A percentile compares a stretch with the other conserved stretches of the same genome.
These are phyloP conservation scores for Calephelis perditalis DNA, from an alignment of 2,888 invertebrate genomes.

Conservation along the genomic window DNA sequence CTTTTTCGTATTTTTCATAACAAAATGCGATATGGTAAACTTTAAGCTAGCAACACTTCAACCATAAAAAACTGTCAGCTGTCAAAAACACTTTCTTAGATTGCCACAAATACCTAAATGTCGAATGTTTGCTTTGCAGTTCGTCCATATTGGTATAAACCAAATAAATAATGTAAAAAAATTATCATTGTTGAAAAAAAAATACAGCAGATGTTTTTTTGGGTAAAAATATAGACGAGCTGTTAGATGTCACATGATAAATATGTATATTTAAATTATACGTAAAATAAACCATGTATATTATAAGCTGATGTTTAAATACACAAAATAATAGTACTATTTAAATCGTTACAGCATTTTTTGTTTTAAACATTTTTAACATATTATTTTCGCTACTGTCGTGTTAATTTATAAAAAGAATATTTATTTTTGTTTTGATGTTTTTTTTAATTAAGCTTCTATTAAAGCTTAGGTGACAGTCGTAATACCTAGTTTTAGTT, in stretches of 20 bases:
- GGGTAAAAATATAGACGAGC: background rate
- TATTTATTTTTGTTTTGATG: constrained; percentile 1
- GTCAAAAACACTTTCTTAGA: too few species aligned
- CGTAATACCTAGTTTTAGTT: background rate
- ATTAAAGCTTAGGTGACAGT: background rate
- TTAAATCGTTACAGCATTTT: background rate
- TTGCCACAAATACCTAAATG: background rate
- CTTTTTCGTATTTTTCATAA: too few species aligned
- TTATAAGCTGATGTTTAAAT: background rate
- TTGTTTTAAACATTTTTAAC: background rate
- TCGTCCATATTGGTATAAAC: constrained; percentile 3
- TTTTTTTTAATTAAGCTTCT: constrained; percentile 12
- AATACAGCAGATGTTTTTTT: too few species aligned
- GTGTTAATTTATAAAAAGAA: background rate
- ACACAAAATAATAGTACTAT: background rate
- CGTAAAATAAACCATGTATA: background rate
- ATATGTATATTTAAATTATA: background rate
- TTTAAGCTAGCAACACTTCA: too few species aligned
- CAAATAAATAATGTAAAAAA: too few species aligned
- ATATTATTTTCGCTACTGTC: background rate
- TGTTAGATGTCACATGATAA: constrained; percentile 5
- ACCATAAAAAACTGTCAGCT: too few species aligned
- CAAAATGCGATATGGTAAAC: too few species aligned
- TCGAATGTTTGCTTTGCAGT: constrained; percentile 4
- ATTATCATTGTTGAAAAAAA: too few species aligned